Evolutionary conservation across 2,797 vertebrate genomes (phyloP), one percentile per base, ranked within the genome.

Genomic region (Tolypeutes matacus): DNA sequence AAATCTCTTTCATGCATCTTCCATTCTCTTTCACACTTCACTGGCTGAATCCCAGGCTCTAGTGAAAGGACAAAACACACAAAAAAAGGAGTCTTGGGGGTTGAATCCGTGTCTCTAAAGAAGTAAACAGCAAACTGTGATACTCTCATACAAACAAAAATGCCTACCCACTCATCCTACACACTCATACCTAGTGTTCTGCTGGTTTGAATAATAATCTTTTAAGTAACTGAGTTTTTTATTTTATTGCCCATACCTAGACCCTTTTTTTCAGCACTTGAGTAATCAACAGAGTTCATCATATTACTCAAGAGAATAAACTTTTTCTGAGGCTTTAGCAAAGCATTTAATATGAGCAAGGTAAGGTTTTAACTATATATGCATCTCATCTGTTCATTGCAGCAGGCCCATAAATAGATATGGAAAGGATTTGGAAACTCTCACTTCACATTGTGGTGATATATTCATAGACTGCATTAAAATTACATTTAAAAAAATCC

Each of bases 401-500:
- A 85, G 56, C 83, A 73, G 25, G 27, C 51, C 36, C 29, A 75
- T 27, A 91, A 46, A 34, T 58, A 81, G 58, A 39, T 64, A 65
- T 86, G 56, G 67, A 81, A 75, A 87, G 76, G 69, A 60, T 82
- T 29, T 82, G 42, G 82, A 91, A 69, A 15, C 36, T 75, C 75
- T 36, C 60, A 62, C 29, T 78, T 78, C 80, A 94, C 78, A n/a
- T 77, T 65, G 17, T 18, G 23, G 36, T 5, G 4, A 10, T 85
- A 49, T 83, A 82, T 39, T 69, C 42, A 84, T 85, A 89, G 46
- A 72, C 49, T 39, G 17, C 53, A 73, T 27, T 93, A 77, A 64
- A 83, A 58, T 13, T 9, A 25, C 31, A 23, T 34, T 13, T 17
- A n/a, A 56, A 86, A 56, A 78, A 92, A 62, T 62, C 23, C 31